Evolutionary conservation across 2,888 invertebrate species (phyloP), one percentile per base, ranked within the genome.

Genomic region (Folsomia candida): DNA sequence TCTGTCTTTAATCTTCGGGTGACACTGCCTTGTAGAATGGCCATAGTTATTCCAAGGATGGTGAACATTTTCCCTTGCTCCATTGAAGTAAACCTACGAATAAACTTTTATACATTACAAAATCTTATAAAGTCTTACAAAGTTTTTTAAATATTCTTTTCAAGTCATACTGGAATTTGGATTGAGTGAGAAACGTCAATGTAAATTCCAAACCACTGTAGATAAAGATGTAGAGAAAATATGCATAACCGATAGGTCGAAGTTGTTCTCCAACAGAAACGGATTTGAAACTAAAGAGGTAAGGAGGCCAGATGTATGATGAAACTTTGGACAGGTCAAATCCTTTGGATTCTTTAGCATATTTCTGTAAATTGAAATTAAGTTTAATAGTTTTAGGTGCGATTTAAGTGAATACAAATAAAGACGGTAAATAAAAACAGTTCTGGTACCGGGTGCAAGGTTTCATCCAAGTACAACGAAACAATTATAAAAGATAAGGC

Each of bases 51-150:
- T 84, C 97, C 98, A 81, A 96, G 93, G 68, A 91, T 91, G 80
- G 97, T 88, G 83, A 97, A 99, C 94, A 99, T 96, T 87, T 92
- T 93, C 4, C 98, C 98, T 85, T 99, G 98, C 83, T 97, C 92
- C 91, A 96, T 93, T 60, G 96, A 93, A 68, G 90, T 90, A 83
- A 93, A 97, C 66, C 90, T 87, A 83, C 37, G 54, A 57, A 51
- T 51, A 24, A 51, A 67, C 51, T 66, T 29, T 65, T 51, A 51
- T 51, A 51, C 51, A 60, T 60, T n/a, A n/a, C n/a, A n/a, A n/a
- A n/a, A n/a, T n/a, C n/a, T n/a, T n/a, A n/a, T n/a, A n/a, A n/a
- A n/a, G n/a, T n/a, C n/a, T n/a, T n/a, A n/a, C n/a, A n/a, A n/a
- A n/a, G n/a, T n/a, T n/a, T n/a, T n/a, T n/a, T n/a, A n/a, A n/a